Base-by-base conservation (phyloP, 1,140 invertebrate species). In the Melipona quadrifasciata region DNA sequence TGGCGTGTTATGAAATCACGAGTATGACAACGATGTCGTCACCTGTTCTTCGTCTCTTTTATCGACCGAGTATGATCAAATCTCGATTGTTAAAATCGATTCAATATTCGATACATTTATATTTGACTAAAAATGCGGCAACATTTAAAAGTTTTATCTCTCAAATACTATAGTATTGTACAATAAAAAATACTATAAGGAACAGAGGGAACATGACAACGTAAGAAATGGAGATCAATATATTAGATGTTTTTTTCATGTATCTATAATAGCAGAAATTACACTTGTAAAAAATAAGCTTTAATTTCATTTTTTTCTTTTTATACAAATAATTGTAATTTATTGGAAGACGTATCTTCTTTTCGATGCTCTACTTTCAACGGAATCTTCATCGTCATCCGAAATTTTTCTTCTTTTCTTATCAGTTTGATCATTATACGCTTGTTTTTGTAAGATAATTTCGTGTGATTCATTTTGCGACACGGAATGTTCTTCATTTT, bases 1-100 rank as follows among this genome's bases (percentile, higher is more conserved):
- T 94, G 93, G 93, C 93, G 93, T 93, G 93, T 93, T 91, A 93
- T 91, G 91, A 93, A 94, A 94, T 94, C 92, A 94, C 92, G 93
- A 93, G 91, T 91, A 91, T 94, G 92, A 94, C 93, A 94, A 93
- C 92, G 90, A 92, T 93, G 91, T 93, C 92, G 92, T 93, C 92
- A 93, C 91, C 91, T 93, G 92, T 93, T 93, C 91, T 83, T 91
- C 85, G 90, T 87, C 78, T 77, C 80, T 76, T 61, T 90, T 90
- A 90, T 90, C 89, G 89, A 92, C 90, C 91, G 89, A 90, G 87
- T 83, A 80, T 31, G 76, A 73, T 86, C 86, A 84, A 90, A 57
- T 77, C 78, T 91, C 88, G 89, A 90, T 68, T 86, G 47, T 71
- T 21, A 34, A 74, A 55, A 71, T 82, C 80, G 84, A 75, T 58